Evolutionary conservation across 2,113 vertebrate genomes (phyloP).

Genomic region (Percina caprodes): DNA sequence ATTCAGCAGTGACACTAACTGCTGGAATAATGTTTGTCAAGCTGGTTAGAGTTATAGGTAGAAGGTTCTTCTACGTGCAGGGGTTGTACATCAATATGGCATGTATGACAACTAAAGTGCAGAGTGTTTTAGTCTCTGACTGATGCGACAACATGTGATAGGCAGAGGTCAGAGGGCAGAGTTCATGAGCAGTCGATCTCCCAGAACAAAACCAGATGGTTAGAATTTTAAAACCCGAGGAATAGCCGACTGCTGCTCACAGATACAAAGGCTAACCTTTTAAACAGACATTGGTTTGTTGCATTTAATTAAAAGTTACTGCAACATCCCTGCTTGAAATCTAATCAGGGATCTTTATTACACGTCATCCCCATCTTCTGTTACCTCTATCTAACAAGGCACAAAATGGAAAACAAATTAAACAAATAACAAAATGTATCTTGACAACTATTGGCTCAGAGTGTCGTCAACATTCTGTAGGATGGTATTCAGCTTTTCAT

Average conservation of each 20-base stretch:
- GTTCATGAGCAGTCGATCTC: conserved; percentile 68
- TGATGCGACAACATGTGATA: conserved; percentile 59
- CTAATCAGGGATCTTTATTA: not conserved
- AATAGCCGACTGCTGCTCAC: not conserved
- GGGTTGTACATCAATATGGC: conserved; percentile 51
- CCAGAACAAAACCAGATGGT: conserved; percentile 75
- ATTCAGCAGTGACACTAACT: conserved; percentile 55
- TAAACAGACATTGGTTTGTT: not conserved
- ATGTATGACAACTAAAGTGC: conserved; percentile 48
- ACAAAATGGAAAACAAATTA: not conserved
- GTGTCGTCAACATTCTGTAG: not conserved
- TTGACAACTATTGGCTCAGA: not conserved
- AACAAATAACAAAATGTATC: not conserved
- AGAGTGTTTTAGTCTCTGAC: conserved; percentile 68
- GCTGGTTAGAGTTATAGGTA: conserved; percentile 66
- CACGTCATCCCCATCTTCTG: not conserved
- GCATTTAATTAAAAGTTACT: not conserved
- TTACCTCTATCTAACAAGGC: not conserved
- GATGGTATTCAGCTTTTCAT: not conserved
- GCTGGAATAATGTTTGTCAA: conserved; percentile 65
- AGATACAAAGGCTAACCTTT: not conserved
- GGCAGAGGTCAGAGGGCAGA: conserved; percentile 61
- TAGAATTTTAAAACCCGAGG: not conserved
- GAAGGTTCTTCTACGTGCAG: not conserved
- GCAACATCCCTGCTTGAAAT: not conserved